Evolutionary conservation across 2,113 vertebrate genomes (phyloP).

Genomic region (Centropus bengalensis): DNA sequence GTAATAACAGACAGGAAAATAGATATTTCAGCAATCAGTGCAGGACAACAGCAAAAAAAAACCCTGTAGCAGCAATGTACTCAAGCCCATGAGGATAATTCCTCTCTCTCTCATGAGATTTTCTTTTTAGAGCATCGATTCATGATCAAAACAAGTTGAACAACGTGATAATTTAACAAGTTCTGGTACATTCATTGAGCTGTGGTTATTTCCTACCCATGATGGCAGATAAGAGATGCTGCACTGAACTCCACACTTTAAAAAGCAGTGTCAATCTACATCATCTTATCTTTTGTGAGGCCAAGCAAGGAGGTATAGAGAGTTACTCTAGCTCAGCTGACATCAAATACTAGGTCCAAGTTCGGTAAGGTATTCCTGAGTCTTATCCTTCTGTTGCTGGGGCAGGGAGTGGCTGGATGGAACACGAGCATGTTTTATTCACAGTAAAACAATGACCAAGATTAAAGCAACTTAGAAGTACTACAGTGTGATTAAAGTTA

Average conservation of each 20-base stretch:
- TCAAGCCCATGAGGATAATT: not conserved
- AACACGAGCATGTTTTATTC: not conserved
- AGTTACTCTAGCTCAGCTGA: not conserved
- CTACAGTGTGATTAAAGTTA: not conserved
- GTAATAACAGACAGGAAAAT: not conserved
- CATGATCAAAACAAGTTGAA: not conserved
- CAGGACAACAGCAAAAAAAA: not conserved
- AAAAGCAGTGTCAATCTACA: not conserved
- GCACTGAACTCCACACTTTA: not conserved
- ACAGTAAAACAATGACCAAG: not conserved
- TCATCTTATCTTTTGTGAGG: not conserved
- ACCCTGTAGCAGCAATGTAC: not conserved
- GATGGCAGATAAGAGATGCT: not conserved
- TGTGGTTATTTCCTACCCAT: not conserved
- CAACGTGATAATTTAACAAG: not conserved
- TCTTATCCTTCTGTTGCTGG: not conserved
- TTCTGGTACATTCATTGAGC: not conserved
- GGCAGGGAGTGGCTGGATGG: not conserved
- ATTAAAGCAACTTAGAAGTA: not conserved
- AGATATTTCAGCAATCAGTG: conserved; percentile 16
- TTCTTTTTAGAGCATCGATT: not conserved
- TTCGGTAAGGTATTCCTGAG: not conserved
- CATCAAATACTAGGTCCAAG: not conserved
- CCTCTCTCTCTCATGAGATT: not conserved
- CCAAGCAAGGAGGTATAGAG: not conserved